Percentiles rank a stretch among this genome's conserved stretches.
These are phyloP conservation scores for Hipparchia sbordonii DNA, from an alignment of 2,888 invertebrate genomes.

Conservation along the genomic window DNA sequence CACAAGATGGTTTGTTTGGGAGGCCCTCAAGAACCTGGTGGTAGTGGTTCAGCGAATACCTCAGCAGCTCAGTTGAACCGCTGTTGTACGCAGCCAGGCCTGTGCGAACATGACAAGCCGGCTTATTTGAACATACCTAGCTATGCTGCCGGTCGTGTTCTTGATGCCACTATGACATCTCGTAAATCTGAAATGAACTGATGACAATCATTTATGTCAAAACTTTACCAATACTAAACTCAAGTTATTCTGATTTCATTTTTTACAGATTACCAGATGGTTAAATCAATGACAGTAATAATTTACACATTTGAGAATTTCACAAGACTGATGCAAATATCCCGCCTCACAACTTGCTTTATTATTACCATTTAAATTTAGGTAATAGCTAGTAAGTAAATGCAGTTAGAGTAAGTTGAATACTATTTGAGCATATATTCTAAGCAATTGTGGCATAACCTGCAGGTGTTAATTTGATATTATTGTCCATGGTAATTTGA, in stretches of 20 bases:
- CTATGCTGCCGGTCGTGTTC: slow-evolving; percentile 72
- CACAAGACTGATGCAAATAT: slow-evolving; percentile 84
- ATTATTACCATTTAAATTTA: slow-evolving; percentile 82
- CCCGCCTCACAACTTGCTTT: slow-evolving; percentile 84
- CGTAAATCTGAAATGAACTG: slow-evolving; percentile 79
- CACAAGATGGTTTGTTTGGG: slow-evolving; percentile 78
- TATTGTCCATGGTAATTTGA: background rate
- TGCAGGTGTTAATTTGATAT: background rate
- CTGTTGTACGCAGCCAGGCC: slow-evolving; percentile 76
- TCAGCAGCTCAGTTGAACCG: slow-evolving; percentile 56
- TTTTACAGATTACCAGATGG: slow-evolving; percentile 80
- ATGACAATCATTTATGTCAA: slow-evolving; percentile 47
- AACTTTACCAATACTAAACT: slow-evolving; percentile 39
- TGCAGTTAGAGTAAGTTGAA: slow-evolving; percentile 62
- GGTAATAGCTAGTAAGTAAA: slow-evolving; percentile 72
- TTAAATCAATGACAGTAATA: slow-evolving; percentile 72
- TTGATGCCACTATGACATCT: slow-evolving; percentile 76
- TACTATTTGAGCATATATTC: slow-evolving; percentile 62
- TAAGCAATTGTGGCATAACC: slow-evolving; percentile 27
- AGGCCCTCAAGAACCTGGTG: slow-evolving; percentile 59
- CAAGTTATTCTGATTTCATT: slow-evolving; percentile 48
- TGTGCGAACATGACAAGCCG: slow-evolving; percentile 80
- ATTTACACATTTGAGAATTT: slow-evolving; percentile 80
- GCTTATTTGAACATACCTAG: slow-evolving; percentile 80
- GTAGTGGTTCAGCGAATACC: slow-evolving; percentile 50